Evolutionary conservation across 2,113 vertebrate genomes (phyloP), one percentile per base, ranked within the genome.

Genomic region (Silurus glanis): DNA sequence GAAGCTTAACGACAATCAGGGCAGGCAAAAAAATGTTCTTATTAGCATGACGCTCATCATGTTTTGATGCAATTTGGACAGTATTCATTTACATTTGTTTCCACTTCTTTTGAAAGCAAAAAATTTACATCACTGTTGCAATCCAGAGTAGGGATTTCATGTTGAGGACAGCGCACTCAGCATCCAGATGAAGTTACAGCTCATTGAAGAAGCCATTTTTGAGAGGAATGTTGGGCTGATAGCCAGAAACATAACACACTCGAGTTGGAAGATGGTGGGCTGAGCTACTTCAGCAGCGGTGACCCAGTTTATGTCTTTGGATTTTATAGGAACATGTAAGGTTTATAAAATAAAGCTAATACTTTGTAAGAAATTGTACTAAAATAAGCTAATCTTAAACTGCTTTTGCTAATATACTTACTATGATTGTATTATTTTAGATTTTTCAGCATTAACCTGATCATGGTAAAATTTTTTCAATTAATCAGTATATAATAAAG

Each of bases 201-300:
- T 69, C 6, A 23, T 72, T 83, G 86, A 62, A 58, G 78, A 78
- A 55, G 75, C 61, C 28, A 58, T 59, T 56, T 6, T 58, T 51
- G 51, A 45, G 72, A 85, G 67, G 71, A 47, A 49, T 62, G 56
- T 74, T 79, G 13, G 62, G 71, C 62, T 66, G 58, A 62, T 78
- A 83, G 62, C 81, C n/a, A 82, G 64, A 85, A 58, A 45, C 79
- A 67, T 67, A 55, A 74, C 80, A 67, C 28, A 78, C 66, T 47
- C 83, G 62, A 49, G 64, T 71, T 62, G 64, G 37, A 37, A 83
- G 51, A 85, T 80, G 74, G 76, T 80, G 80, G 83, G 51, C 64
- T 75, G 51, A 81, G 83, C 3, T 13, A 47, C 16, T 21, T 47
- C 37, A 72, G 19, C 8, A 72, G 66, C 8, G 25, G 25, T 72